phyloP scores from a whole-genome alignment of 2,113 vertebrate species.

The Sakesphorus luctuosus region DNA sequence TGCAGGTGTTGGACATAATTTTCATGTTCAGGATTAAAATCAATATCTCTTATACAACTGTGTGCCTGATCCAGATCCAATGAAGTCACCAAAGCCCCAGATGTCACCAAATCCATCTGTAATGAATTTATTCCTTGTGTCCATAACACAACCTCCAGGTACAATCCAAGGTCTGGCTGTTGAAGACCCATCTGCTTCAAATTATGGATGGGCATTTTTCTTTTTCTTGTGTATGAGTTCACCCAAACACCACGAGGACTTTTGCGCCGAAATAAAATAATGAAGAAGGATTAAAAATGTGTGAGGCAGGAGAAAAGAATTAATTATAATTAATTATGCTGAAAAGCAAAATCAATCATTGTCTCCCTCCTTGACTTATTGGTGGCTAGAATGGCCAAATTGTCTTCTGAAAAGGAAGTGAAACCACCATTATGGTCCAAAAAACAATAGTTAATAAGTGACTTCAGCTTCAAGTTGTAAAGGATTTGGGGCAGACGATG shows the following conservation, averaged over 20 bases:
- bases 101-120: background rate
- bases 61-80: background rate
- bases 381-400: background rate
- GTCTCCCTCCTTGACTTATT: background rate
- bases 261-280: background rate
- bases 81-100: background rate
- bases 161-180: background rate
- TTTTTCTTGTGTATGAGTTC: background rate
- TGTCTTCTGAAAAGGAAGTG: conserved; percentile 6
- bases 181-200: background rate
- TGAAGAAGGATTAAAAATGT: background rate
- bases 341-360: background rate
- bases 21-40: background rate
- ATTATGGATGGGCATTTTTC: background rate
- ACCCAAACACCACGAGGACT: background rate
- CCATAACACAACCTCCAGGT: background rate
- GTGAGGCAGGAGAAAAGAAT: background rate
- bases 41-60: accelerated
- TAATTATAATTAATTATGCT: background rate
- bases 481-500: background rate
- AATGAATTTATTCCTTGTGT: background rate
- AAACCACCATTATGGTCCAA: background rate
- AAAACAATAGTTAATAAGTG: background rate
- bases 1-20: background rate
- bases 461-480: background rate